phyloP scores from a whole-genome alignment of 2,888 invertebrate species.

The Andrena praecox region DNA sequence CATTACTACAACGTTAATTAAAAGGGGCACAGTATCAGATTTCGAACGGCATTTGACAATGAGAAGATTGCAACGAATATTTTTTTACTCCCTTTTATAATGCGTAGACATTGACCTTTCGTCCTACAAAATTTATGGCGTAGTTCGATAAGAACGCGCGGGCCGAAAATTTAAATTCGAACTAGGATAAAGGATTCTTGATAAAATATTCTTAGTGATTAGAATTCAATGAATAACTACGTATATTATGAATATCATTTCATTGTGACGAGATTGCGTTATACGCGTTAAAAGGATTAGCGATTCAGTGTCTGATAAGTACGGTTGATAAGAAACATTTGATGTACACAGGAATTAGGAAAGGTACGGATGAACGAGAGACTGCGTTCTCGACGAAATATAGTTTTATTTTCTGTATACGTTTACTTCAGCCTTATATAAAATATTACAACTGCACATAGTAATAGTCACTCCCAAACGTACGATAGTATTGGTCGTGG shows the following conservation, averaged over 20 bases:
- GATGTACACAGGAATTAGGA: background rate
- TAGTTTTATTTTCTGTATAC: slow-evolving; percentile 73
- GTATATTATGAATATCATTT: background rate
- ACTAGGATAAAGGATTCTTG: background rate
- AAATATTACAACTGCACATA: slow-evolving; percentile 74
- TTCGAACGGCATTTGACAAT: background rate
- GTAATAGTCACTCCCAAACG: slow-evolving; percentile 63
- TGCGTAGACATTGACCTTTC: background rate
- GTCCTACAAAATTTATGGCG: background rate
- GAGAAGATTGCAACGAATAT: background rate
- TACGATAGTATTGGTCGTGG: slow-evolving; percentile 64
- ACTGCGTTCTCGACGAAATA: slow-evolving; percentile 63
- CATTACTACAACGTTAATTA: slow-evolving; percentile 60
- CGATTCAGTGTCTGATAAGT: background rate
- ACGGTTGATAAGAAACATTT: too few species aligned
- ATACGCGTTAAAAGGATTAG: slow-evolving; percentile 14
- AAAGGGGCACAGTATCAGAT: slow-evolving; percentile 20
- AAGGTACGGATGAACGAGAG: background rate
- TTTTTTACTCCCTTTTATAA: slow-evolving; percentile 7
- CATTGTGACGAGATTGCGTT: background rate
- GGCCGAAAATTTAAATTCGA: slow-evolving; percentile 34
- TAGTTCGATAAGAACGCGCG: slow-evolving; percentile 6
- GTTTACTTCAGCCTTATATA: slow-evolving; percentile 76
- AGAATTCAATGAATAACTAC: background rate
- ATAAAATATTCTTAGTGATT: background rate